Base-by-base conservation (phyloP, 2,113 vertebrate genomes). In the Paracanthobrama guichenoti region DNA sequence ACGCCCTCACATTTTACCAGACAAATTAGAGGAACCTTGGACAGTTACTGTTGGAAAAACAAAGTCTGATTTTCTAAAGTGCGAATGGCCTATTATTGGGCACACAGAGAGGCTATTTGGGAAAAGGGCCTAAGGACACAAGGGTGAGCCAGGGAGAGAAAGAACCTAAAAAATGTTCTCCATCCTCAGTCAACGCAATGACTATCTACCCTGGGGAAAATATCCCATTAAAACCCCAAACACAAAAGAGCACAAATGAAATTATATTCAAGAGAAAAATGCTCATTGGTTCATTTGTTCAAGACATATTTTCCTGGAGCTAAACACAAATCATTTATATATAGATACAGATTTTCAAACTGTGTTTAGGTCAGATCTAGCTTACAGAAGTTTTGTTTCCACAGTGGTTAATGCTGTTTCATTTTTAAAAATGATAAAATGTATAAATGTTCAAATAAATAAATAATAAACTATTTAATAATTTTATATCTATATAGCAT, bases 51-150 rank as follows among this genome's bases (percentile, higher is more conserved):
- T 91, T 90, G 94, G 90, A 94, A 93, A 91, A 85, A 89, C 91
- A 94, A 93, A 91, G 91, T 91, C 93, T 94, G 95, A 96, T 95
- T 95, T 95, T 66, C 94, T 94, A 94, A 92, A 94, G 94, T 90
- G 93, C 93, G 93, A 94, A 95, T 93, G 93, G 95, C 91, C 94
- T 94, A 95, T 96, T 96, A 96, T 95, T 92, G 91, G 86, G 48
- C 93, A 92, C 92, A 95, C 93, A 95, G 95, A 96, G 95, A 94
- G 93, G 87, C 94, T 93, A 93, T 94, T 95, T 95, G 93, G 92
- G 91, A 91, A n/a, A 91, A 93, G 90, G 94, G 93, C 93, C 94
- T 84, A 88, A 93, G 95, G 93, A 94, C 89, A 86, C 62, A 20
- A 89, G 50, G 84, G 89, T 84, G 85, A 88, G 92, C 85, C 55